Evolutionary conservation across 2,888 invertebrate genomes (phyloP).

Genomic region (Caenorhabditis virilis): DNA sequence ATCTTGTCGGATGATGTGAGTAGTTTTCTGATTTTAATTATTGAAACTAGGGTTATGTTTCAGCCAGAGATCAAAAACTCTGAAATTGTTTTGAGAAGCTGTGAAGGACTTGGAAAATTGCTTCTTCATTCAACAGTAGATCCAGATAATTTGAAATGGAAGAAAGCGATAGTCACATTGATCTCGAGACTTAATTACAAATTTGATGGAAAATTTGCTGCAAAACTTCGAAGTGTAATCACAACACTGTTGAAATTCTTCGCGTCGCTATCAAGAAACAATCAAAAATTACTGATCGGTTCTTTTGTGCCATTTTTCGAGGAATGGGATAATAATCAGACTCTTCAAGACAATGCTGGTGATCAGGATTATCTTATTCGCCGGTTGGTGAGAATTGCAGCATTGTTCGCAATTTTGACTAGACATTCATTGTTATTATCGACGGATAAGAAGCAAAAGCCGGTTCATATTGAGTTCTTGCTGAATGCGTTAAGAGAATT

Average conservation of each 20-base stretch:
- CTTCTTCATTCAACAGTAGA: constrained; percentile 9
- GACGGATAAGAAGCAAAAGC: not conserved
- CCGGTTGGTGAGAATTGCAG: constrained; percentile 15
- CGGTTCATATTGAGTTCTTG: not conserved
- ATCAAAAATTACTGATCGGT: constrained; percentile 10
- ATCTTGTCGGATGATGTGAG: not conserved
- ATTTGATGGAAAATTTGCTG: not conserved
- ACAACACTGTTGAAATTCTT: constrained; percentile 17
- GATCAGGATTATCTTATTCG: not conserved
- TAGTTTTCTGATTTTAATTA: not conserved
- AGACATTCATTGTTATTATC: constrained; percentile 8
- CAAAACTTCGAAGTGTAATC: constrained; percentile 17
- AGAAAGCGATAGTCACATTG: constrained; percentile 6
- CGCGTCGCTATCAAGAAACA: constrained; percentile 16
- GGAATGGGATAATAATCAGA: constrained; percentile 5
- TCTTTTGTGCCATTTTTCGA: constrained; percentile 18
- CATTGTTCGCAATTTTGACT: constrained; percentile 14
- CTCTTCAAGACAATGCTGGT: not conserved
- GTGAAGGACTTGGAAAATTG: constrained; percentile 11
- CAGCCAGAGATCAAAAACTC: constrained; percentile 1
- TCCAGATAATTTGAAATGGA: constrained; percentile 1
- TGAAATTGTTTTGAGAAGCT: constrained; percentile 3
- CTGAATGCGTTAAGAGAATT: not conserved
- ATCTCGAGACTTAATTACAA: constrained; percentile 12
- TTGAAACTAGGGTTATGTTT: no score